A percentile compares a stretch with the other conserved stretches of the same genome.
Evolutionary conservation across 2,888 invertebrate species (phyloP).

Genomic region (Ecdyonurus torrentis): DNA sequence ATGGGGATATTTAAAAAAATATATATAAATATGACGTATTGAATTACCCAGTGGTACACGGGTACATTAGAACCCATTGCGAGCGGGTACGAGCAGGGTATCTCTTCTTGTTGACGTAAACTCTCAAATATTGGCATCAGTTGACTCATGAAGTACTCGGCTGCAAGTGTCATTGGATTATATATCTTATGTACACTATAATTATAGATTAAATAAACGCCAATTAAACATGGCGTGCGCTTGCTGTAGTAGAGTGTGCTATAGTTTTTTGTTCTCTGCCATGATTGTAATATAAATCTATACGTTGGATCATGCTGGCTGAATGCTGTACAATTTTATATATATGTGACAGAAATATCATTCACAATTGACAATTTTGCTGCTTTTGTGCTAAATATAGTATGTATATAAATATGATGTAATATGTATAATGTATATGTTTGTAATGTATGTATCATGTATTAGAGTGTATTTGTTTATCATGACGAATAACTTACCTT

Average conservation of each 20-base stretch:
- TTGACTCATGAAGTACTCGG: constrained; percentile 89
- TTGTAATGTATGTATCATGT: not conserved
- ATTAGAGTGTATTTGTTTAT: too few relatives aligned
- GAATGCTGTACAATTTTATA: too few relatives aligned
- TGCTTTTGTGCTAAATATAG: too few relatives aligned
- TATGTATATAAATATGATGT: too few relatives aligned
- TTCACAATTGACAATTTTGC: too few relatives aligned
- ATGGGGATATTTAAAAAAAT: not conserved
- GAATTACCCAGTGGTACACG: constrained; percentile 57
- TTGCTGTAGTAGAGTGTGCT: not conserved
- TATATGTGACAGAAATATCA: too few relatives aligned
- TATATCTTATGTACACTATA: not conserved
- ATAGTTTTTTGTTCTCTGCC: not conserved
- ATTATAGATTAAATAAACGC: not conserved
- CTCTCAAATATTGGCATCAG: constrained; percentile 92
- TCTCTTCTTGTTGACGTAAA: constrained; percentile 77
- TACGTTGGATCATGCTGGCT: too few relatives aligned
- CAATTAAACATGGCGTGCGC: not conserved
- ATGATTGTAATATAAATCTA: too few relatives aligned
- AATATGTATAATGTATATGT: not conserved
- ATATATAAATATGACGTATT: not conserved
- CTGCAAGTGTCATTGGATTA: too few relatives aligned
- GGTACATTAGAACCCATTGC: constrained; percentile 55
- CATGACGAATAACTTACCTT: too few relatives aligned
- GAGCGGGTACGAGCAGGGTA: constrained; percentile 80